These are phyloP conservation scores for Camponotus pennsylvanicus DNA, from an alignment of 1,140 invertebrate species.

Conservation along the genomic window DNA sequence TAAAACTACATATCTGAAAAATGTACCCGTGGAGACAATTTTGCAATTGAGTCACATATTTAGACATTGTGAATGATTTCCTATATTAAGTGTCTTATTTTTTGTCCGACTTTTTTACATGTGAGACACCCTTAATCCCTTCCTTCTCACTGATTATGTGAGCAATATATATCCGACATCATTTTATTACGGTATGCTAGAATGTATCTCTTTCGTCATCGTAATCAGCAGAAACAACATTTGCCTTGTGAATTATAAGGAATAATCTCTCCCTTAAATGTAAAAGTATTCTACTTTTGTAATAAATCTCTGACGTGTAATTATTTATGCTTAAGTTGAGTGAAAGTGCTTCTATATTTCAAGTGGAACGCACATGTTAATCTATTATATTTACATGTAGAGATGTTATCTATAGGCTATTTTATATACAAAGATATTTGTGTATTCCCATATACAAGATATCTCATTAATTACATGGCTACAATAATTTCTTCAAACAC, in stretches of 20 bases:
- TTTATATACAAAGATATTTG: no score
- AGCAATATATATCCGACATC: conserved; percentile 1
- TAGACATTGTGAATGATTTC: conserved; percentile 16
- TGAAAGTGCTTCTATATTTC: conserved; percentile 20
- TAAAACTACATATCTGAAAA: conserved; percentile 6
- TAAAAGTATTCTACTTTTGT: background rate
- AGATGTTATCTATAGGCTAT: conserved; percentile 28
- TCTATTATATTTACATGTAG: conserved; percentile 18
- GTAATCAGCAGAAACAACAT: background rate
- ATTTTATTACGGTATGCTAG: background rate
- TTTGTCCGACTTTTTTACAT: background rate
- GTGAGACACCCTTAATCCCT: background rate
- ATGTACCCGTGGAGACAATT: background rate
- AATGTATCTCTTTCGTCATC: conserved; percentile 26
- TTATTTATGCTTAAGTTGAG: conserved; percentile 6
- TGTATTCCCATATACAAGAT: conserved; percentile 23
- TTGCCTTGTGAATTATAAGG: no score
- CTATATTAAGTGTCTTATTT: background rate
- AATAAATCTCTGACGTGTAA: background rate
- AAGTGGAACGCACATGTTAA: conserved; percentile 7
- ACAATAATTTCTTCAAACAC: conserved; percentile 5
- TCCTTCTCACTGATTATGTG: background rate
- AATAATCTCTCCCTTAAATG: background rate
- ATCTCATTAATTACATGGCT: conserved; percentile 6
- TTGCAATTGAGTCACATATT: background rate